phyloP scores from a whole-genome alignment of 2,888 invertebrate genomes.

The Tenthredo distinguenda region DNA sequence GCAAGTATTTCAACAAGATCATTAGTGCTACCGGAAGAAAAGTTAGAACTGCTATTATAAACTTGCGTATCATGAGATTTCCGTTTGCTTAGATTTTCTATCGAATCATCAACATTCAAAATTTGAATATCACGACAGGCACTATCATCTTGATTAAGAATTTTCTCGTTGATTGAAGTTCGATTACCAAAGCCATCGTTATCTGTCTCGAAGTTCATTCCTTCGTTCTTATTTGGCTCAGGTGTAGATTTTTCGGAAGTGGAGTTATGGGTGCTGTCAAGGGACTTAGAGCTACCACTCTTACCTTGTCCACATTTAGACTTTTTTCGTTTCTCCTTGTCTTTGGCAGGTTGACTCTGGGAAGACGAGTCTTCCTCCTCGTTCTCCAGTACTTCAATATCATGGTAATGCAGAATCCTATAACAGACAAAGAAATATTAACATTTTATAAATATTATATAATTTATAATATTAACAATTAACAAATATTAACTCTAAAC shows the following conservation, averaged over 20 bases:
- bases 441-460: background rate
- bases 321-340: slow-evolving; percentile 68
- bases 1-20: slow-evolving; percentile 77
- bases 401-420: slow-evolving; percentile 88
- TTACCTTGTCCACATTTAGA: slow-evolving; percentile 60
- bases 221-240: slow-evolving; percentile 69
- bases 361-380: slow-evolving; percentile 79
- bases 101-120: slow-evolving; percentile 71
- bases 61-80: slow-evolving; percentile 71
- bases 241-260: slow-evolving; percentile 69
- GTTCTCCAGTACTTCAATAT: slow-evolving; percentile 84
- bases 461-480: too few species aligned
- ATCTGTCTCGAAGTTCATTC: slow-evolving; percentile 60
- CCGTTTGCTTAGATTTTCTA: slow-evolving; percentile 75
- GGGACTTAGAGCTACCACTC: slow-evolving; percentile 67
- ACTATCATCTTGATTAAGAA: slow-evolving; percentile 58
- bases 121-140: slow-evolving; percentile 64
- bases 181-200: slow-evolving; percentile 57
- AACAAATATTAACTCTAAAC: background rate
- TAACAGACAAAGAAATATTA: slow-evolving; percentile 56
- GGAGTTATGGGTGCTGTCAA: slow-evolving; percentile 67
- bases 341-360: slow-evolving; percentile 59
- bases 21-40: slow-evolving; percentile 60
- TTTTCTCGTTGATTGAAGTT: slow-evolving; percentile 57
- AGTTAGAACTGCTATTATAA: slow-evolving; percentile 57